Conservation (phyloP, 2,113 vertebrate species). For the Craseonycteris thonglongyai region DNA sequence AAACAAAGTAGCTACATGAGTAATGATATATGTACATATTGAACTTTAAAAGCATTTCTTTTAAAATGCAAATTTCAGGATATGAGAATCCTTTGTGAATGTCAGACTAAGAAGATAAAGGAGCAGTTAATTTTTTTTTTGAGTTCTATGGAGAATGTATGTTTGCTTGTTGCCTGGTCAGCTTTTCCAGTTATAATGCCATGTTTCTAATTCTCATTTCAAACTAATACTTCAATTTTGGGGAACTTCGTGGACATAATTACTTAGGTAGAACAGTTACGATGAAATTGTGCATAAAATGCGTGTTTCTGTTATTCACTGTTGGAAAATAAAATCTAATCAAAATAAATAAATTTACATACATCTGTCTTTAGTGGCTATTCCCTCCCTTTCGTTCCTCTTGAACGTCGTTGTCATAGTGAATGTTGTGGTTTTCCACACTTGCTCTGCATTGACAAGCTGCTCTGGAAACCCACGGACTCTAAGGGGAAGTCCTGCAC, state of each 20-base stretch:
- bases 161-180: not conserved
- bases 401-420: not conserved
- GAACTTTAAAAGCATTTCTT: constrained; percentile 21
- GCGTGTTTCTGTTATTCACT: not conserved
- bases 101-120: not conserved
- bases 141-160: not conserved
- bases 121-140: not conserved
- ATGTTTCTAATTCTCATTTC: not conserved
- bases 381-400: not conserved
- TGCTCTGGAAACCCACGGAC: not conserved
- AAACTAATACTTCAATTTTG: not conserved
- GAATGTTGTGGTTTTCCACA: not conserved
- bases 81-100: not conserved
- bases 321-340: not conserved
- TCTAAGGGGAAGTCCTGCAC: accelerated
- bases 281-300: not conserved
- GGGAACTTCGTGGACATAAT: not conserved
- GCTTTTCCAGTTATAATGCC: not conserved
- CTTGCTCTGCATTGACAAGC: not conserved
- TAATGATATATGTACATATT: not conserved
- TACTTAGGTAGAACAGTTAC: not conserved
- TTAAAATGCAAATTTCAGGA: not conserved
- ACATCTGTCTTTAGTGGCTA: not conserved
- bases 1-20: not conserved
- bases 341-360: not conserved